A percentile compares a stretch with the other conserved stretches of the same genome.
These are phyloP conservation scores for Poecilia velifera DNA, from an alignment of 2,797 vertebrate species.

Conservation along the genomic window DNA sequence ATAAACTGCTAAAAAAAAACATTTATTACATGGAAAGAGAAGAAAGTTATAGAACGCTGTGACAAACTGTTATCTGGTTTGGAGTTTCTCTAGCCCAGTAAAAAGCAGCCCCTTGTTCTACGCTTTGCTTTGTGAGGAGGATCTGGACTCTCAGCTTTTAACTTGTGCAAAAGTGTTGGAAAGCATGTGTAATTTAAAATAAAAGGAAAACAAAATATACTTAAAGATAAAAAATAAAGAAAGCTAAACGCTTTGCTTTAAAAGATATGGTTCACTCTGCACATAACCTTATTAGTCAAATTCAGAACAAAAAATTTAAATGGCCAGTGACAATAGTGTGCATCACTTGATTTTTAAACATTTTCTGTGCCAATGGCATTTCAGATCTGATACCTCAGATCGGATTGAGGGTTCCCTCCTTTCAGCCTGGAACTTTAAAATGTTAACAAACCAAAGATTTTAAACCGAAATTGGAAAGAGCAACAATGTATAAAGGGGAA, in stretches of 20 bases:
- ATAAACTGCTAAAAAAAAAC: conserved; percentile 32
- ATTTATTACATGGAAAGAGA: neutral
- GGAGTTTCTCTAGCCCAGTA: neutral
- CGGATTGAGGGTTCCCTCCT: neutral
- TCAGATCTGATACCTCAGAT: neutral
- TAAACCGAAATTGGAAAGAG: neutral
- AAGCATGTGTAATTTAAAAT: neutral
- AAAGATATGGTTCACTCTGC: neutral
- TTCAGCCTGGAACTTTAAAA: neutral
- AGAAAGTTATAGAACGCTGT: neutral
- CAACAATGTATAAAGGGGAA: neutral
- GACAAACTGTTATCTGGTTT: neutral
- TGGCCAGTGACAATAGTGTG: neutral
- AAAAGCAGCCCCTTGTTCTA: neutral
- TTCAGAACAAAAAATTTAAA: neutral
- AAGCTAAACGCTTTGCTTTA: neutral
- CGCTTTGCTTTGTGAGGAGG: too few relatives aligned
- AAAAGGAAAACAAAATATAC: neutral
- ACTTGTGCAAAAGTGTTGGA: too few relatives aligned
- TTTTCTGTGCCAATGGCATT: neutral
- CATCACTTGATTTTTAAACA: neutral
- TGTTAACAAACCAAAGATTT: neutral
- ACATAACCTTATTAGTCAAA: neutral
- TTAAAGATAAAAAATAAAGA: neutral
- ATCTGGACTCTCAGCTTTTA: too few relatives aligned